Base-by-base conservation (phyloP, 2,113 vertebrate genomes). In the Stigmatopora argus region DNA sequence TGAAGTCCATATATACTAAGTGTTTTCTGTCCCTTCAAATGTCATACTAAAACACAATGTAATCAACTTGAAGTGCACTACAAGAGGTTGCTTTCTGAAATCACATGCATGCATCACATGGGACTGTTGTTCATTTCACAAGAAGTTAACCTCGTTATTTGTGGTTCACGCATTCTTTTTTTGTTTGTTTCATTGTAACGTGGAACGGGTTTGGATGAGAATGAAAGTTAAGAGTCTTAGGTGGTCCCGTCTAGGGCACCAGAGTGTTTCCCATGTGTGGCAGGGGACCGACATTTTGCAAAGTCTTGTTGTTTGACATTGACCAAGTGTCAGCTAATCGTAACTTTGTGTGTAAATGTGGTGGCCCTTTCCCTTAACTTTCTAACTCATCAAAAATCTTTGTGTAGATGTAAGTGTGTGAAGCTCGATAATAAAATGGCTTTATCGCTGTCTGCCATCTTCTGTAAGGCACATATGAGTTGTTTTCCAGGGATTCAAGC, bases 291-390 rank as follows among this genome's bases (percentile, higher is more conserved):
- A 79, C 75, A 74, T 69, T 72, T 64, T 78, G 78, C 72, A 83
- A 79, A 80, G 75, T 82, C 78, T 76, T 82, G 70, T 79, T 81
- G 80, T 85, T 82, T 77, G 83, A 78, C 81, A 84, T 79, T 72
- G 79, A 85, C 80, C 84, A 79, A 81, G 78, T 78, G 76, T 87
- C 70, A 75, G 78, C 68, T 83, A 85, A 85, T 85, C 83, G 78
- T 83, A 77, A 78, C 70, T 2, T n/a, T 68, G 44, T 38, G 38
- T 60, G 17, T 10, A 8, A 49, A 34, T 51, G 62, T 62, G 59
- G 21, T 12, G 23, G 52, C 31, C 35, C 6, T 58, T 58, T 8
- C 18, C 56, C 56, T 58, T 38, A 58, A 35, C 14, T 17, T 17
- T 15, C 12, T 8, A 57, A 31, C 15, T 35, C 34, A 53, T 53